phyloP scores from a whole-genome alignment of 2,888 invertebrate genomes.

The Drosophila birchii region DNA sequence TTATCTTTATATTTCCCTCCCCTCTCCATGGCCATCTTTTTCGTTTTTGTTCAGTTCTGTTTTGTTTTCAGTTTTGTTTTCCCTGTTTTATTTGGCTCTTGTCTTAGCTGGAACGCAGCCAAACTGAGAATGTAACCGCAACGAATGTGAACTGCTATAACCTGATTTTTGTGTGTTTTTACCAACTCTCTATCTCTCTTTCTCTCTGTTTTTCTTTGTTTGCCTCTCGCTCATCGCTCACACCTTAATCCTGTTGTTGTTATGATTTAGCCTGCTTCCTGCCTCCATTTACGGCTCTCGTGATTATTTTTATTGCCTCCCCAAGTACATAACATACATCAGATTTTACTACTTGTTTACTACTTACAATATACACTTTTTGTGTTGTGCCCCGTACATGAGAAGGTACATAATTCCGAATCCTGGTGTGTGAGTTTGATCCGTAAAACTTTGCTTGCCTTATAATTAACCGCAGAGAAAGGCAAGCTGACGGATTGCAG shows the following conservation, averaged over 20 bases:
- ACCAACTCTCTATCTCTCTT: slow-evolving; percentile 13
- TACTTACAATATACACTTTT: slow-evolving; percentile 33
- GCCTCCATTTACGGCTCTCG: slow-evolving; percentile 15
- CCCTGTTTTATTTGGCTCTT: slow-evolving; percentile 28
- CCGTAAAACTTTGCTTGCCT: slow-evolving; percentile 35
- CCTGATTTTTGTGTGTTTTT: slow-evolving; percentile 42
- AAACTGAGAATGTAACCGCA: slow-evolving; percentile 44
- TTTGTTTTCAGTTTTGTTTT: slow-evolving; percentile 9
- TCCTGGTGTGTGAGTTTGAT: slow-evolving; percentile 21
- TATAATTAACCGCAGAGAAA: slow-evolving; percentile 48
- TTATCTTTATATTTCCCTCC: slow-evolving; percentile 20
- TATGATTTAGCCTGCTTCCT: slow-evolving; percentile 40
- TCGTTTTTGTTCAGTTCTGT: slow-evolving; percentile 3
- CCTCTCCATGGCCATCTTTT: slow-evolving; percentile 1
- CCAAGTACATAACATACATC: slow-evolving; percentile 42
- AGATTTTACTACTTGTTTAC: slow-evolving; percentile 60
- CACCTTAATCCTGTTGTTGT: slow-evolving; percentile 33
- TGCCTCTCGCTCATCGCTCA: slow-evolving; percentile 15
- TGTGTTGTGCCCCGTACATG: slow-evolving; percentile 1
- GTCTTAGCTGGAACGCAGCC: slow-evolving; percentile 40
- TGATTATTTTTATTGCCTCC: slow-evolving; percentile 55
- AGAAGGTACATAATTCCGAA: slow-evolving; percentile 17
- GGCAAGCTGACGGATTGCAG: slow-evolving; percentile 34
- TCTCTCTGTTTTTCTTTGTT: slow-evolving; percentile 6
- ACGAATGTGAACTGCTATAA: slow-evolving; percentile 37